Percentiles rank a stretch among this genome's conserved stretches.
Evolutionary conservation across 2,888 invertebrate species (phyloP).

Genomic region (Byasa hedistus): DNA sequence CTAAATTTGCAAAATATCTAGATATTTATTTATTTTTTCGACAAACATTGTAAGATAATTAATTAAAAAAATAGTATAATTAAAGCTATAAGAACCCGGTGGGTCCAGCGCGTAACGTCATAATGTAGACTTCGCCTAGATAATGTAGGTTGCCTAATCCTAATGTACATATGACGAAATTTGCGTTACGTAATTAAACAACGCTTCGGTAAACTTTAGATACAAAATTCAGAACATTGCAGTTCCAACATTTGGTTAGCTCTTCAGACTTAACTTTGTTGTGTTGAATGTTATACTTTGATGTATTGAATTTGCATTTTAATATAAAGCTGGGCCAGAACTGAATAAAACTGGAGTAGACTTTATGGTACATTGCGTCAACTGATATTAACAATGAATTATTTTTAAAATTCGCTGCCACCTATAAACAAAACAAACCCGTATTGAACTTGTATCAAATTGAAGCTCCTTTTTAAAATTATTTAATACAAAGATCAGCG

Average conservation of each 20-base stretch:
- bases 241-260: background rate
- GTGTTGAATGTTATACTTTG: background rate
- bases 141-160: constrained; percentile 37
- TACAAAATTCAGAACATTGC: background rate
- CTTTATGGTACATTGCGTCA: background rate
- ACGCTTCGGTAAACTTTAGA: background rate
- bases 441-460: too few relatives aligned
- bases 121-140: constrained; percentile 47
- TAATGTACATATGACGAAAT: constrained; percentile 9
- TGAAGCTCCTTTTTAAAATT: background rate
- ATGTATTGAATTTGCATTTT: background rate
- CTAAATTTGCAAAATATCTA: background rate
- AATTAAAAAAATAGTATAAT: constrained; percentile 23
- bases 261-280: background rate
- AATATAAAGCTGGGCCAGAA: background rate
- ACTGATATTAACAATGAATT: background rate
- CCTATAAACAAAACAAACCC: background rate
- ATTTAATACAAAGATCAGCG: background rate
- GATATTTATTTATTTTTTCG: constrained; percentile 17
- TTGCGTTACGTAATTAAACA: background rate
- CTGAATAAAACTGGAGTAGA: background rate
- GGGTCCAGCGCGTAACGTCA: constrained; percentile 53
- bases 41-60: constrained; percentile 33
- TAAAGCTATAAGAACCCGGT: constrained; percentile 47
- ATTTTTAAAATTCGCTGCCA: background rate